A percentile compares a stretch with the other conserved stretches of the same genome.
Conservation (phyloP, 2,888 invertebrate species). For the Entomobrya multifasciata region DNA sequence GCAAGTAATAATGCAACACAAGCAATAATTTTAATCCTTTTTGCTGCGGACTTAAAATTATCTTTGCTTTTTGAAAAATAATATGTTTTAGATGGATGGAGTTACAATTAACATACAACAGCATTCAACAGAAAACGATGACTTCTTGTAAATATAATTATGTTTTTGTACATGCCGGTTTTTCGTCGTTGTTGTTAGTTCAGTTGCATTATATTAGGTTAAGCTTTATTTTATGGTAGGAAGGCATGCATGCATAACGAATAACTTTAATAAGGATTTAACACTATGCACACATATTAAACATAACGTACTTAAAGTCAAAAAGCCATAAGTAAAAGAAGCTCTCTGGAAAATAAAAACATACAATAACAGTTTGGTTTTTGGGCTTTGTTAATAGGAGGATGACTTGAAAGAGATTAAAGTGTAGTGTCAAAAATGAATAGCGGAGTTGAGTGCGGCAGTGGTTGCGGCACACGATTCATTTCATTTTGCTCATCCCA, state of each 20-base stretch:
- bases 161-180: not conserved
- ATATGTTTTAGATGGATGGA: constrained; percentile 39
- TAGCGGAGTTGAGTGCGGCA: constrained; percentile 42
- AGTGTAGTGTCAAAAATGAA: constrained; percentile 53
- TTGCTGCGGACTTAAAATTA: constrained; percentile 3
- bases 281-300: constrained; percentile 25
- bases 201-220: constrained; percentile 33
- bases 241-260: constrained; percentile 46
- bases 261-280: constrained; percentile 23
- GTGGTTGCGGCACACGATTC: constrained; percentile 65
- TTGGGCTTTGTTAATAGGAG: constrained; percentile 35
- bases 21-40: constrained; percentile 40
- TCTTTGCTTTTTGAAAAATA: constrained; percentile 23
- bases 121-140: constrained; percentile 38
- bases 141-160: too few species aligned
- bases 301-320: too few species aligned
- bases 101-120: constrained; percentile 41
- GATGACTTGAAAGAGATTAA: constrained; percentile 60
- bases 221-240: constrained; percentile 53
- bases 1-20: constrained; percentile 11
- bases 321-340: not conserved
- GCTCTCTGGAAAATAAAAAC: constrained; percentile 42
- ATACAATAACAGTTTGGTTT: constrained; percentile 48
- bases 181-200: constrained; percentile 42
- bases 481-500: constrained; percentile 48